These are phyloP conservation scores for Cnemophilus loriae DNA, from an alignment of 2,113 vertebrate species.

Conservation along the genomic window DNA sequence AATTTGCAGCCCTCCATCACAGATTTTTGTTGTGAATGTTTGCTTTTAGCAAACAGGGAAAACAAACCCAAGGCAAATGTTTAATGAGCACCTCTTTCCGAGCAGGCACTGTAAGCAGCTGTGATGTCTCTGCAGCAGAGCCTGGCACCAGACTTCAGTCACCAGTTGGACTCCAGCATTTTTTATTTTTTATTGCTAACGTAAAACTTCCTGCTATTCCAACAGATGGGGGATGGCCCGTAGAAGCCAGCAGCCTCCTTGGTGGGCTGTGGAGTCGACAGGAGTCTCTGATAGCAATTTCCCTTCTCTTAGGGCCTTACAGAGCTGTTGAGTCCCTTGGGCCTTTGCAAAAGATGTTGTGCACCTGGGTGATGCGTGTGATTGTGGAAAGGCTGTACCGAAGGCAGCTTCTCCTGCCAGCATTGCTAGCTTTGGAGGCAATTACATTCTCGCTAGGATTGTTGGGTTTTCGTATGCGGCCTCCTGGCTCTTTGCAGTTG, in stretches of 20 bases:
- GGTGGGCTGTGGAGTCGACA: slow-evolving; percentile 41
- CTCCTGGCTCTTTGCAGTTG: not conserved
- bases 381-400: not conserved
- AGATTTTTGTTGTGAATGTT: not conserved
- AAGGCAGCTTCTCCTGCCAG: not conserved
- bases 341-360: slow-evolving; percentile 11
- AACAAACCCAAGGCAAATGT: slow-evolving; percentile 59
- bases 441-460: not conserved
- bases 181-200: slow-evolving; percentile 58
- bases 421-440: not conserved
- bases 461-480: not conserved
- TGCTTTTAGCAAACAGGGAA: slow-evolving; percentile 3
- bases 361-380: slow-evolving; percentile 7
- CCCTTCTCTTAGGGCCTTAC: slow-evolving; percentile 21
- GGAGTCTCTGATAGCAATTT: slow-evolving; percentile 54
- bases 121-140: slow-evolving; percentile 32
- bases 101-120: slow-evolving; percentile 50
- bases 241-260: slow-evolving; percentile 50
- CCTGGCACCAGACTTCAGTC: slow-evolving; percentile 53
- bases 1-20: not conserved
- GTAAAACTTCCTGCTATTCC: slow-evolving; percentile 60
- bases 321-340: slow-evolving; percentile 38
- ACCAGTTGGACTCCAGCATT: slow-evolving; percentile 62
- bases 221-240: slow-evolving; percentile 56
- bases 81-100: slow-evolving; percentile 51